phyloP scores from a whole-genome alignment of 2,113 vertebrate species.

The Marmota monax region DNA sequence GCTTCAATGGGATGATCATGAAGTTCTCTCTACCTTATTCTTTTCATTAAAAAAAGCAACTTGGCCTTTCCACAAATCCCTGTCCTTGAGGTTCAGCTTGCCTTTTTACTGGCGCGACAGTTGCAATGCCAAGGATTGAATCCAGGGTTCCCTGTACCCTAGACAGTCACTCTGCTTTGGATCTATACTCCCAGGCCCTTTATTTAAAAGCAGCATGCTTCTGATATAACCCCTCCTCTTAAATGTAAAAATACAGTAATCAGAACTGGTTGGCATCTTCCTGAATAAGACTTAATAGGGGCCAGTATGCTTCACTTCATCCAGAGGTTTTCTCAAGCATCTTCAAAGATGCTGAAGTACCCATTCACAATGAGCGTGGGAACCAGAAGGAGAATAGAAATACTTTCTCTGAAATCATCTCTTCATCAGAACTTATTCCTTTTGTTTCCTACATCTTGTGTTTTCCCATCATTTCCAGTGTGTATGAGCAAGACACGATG shows the following conservation, averaged over 20 bases:
- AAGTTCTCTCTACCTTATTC: no score
- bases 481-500: conserved; percentile 63
- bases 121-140: neutral
- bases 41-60: no score
- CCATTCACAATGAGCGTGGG: neutral
- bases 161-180: neutral
- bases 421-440: neutral
- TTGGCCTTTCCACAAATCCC: no score
- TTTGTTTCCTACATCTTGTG: conserved; percentile 46
- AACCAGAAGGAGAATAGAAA: conserved; percentile 49
- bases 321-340: conserved; percentile 68
- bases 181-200: neutral
- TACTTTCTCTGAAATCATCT: conserved; percentile 8
- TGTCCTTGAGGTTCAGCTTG: no score
- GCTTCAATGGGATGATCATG: no score
- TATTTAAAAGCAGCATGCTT: conserved; percentile 61
- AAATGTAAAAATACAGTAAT: conserved; percentile 56
- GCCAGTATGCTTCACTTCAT: conserved; percentile 84
- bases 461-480: conserved; percentile 32
- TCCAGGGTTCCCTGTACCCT: neutral
- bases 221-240: conserved; percentile 23
- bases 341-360: conserved; percentile 82
- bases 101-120: no score
- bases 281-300: conserved; percentile 50
- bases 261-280: conserved; percentile 53